Base-by-base conservation (phyloP, 2,113 vertebrate species). In the Eretmochelys imbricata region DNA sequence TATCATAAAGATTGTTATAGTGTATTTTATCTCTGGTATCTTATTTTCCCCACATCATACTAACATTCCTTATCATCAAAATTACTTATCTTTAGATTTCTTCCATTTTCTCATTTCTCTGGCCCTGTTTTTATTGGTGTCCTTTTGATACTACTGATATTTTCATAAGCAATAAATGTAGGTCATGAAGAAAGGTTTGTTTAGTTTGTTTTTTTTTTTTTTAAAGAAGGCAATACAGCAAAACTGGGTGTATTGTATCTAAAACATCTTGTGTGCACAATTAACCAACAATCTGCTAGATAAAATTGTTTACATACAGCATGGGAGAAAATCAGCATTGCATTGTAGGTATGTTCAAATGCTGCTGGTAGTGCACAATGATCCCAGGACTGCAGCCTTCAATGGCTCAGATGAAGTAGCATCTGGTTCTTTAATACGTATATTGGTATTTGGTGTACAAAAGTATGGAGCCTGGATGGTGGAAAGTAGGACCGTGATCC, bases 1-100 rank as follows among this genome's bases (percentile, higher is more conserved):
- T 97, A 97, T 85, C 94, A 94, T 97, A 95, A 97, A 96, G 93
- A 97, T 87, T 89, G 88, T 97, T 96, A 96, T 95, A 65, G 94
- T 96, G 93, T 95, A 83, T 90, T 97, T 95, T 95, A 92, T 96
- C 90, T 96, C 93, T 87, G 76, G 82, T 93, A 97, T 95, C 91
- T 92, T 95, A 93, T 96, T 97, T 96, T 90, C 84, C 50, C 80
- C 69, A 91, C 79, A 95, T 96, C 92, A 91, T 85, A 65, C 19
- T 69, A 91, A 80, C 84, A 76, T 91, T 95, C 86, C 84, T 91
- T 95, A 84, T 95, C 87, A 85, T 92, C 87, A 80, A 80, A 96
- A 95, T 85, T 84, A 46, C 96, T 94, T 20, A 94, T 94, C 80
- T 94, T 22, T 49, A 97, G 80, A 89, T 91, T 27, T 91, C 87